Percentiles rank a stretch among this genome's conserved stretches.
Conservation (phyloP, 2,888 invertebrate genomes). For the Tortrix viridana region DNA sequence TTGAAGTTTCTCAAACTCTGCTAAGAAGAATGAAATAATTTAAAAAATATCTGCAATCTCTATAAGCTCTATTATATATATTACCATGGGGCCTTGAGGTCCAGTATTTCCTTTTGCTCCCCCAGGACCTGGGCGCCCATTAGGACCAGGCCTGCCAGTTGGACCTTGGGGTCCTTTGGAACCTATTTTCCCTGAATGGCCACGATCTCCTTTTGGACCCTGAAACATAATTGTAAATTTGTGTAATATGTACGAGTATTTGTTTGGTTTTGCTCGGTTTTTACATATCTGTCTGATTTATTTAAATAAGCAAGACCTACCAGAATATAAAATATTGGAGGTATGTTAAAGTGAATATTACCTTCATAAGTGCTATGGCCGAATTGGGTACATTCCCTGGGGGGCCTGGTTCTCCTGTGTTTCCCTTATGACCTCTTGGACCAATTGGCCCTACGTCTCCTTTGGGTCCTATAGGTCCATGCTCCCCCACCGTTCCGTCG, state of each 20-base stretch:
- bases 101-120: slow-evolving; percentile 63
- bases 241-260: too few species aligned
- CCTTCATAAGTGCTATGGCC: slow-evolving; percentile 22
- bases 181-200: slow-evolving; percentile 33
- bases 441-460: slow-evolving; percentile 70
- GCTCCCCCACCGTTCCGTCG: slow-evolving; percentile 85
- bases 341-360: not conserved
- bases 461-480: slow-evolving; percentile 85
- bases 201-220: slow-evolving; percentile 35
- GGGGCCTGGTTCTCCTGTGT: slow-evolving; percentile 40
- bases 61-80: too few species aligned
- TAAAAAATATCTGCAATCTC: too few species aligned
- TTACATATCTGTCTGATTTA: too few species aligned
- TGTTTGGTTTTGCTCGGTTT: too few species aligned
- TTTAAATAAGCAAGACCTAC: not conserved
- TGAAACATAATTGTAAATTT: not conserved
- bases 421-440: slow-evolving; percentile 40
- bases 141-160: slow-evolving; percentile 83
- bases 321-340: too few species aligned
- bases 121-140: slow-evolving; percentile 74
- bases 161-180: slow-evolving; percentile 56
- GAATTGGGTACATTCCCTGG: slow-evolving; percentile 31
- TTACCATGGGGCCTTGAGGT: slow-evolving; percentile 67
- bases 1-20: too few species aligned
- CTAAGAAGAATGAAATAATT: too few species aligned